A percentile compares a stretch with the other conserved stretches of the same genome.
phyloP scores from a whole-genome alignment of 2,888 invertebrate species.

The Campoplex nolae region DNA sequence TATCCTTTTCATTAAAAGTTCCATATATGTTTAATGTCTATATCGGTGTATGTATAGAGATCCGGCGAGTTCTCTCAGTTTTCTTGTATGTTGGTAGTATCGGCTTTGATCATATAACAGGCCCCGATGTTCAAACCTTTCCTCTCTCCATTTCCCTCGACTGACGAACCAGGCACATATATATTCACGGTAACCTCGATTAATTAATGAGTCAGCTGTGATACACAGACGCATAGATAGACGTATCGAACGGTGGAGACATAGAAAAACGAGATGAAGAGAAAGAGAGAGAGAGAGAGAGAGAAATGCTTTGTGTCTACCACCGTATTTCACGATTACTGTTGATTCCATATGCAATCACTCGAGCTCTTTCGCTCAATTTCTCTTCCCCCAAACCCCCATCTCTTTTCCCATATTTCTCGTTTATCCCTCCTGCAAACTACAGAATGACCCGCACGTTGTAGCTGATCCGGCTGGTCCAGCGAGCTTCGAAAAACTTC shows the following conservation, averaged over 20 bases:
- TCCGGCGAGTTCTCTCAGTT: constrained; percentile 29
- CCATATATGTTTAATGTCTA: neutral
- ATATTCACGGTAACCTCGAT: constrained; percentile 62
- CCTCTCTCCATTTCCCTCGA: constrained; percentile 40
- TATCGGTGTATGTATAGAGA: constrained; percentile 68
- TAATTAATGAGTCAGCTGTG: constrained; percentile 61
- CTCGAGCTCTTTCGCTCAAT: constrained; percentile 36
- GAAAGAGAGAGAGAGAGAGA: neutral
- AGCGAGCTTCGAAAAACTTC: constrained; percentile 43
- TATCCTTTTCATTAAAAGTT: neutral
- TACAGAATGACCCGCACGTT: constrained; percentile 44
- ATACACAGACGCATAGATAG: constrained; percentile 59
- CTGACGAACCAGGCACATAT: constrained; percentile 1
- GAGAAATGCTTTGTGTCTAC: constrained; percentile 62
- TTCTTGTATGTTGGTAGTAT: constrained; percentile 48
- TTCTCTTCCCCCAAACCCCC: constrained; percentile 5
- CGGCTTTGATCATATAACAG: constrained; percentile 76
- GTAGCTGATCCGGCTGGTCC: constrained; percentile 3
- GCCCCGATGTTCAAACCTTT: constrained; percentile 69
- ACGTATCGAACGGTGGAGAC: constrained; percentile 43
- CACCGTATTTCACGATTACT: constrained; percentile 53
- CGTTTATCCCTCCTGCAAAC: constrained; percentile 22
- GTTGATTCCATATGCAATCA: constrained; percentile 41
- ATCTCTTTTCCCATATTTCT: constrained; percentile 13
- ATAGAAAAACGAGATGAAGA: constrained; percentile 18